A percentile compares a stretch with the other conserved stretches of the same genome.
These are phyloP conservation scores for Agrotis puta DNA, from an alignment of 2,888 invertebrate genomes.

Conservation along the genomic window DNA sequence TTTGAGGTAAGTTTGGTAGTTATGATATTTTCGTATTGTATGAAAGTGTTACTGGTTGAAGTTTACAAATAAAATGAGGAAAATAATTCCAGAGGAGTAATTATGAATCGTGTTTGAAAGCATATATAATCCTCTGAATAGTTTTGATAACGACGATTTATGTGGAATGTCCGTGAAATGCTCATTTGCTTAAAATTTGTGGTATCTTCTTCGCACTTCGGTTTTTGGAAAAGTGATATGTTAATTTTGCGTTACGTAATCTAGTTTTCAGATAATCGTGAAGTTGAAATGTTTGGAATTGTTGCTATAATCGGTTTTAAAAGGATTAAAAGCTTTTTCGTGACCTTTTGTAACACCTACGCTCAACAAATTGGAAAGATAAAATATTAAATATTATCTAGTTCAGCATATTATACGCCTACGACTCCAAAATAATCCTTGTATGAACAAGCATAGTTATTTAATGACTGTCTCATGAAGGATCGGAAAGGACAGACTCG, in stretches of 20 bases:
- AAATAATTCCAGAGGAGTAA: neutral
- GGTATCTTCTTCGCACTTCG: neutral
- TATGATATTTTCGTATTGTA: neutral
- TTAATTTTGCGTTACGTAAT: neutral
- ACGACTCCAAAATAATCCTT: no score
- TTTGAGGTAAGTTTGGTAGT: constrained; percentile 17
- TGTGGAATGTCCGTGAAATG: neutral
- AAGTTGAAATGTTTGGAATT: neutral
- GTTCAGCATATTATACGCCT: no score
- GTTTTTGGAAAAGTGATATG: neutral
- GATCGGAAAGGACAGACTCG: no score
- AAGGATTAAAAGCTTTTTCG: neutral
- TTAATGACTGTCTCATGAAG: no score
- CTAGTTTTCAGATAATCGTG: no score
- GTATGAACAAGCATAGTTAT: no score
- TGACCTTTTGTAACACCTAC: neutral
- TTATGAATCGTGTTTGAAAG: neutral
- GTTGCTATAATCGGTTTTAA: neutral
- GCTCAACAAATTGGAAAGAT: neutral
- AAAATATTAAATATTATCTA: neutral
- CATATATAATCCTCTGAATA: neutral
- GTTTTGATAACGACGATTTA: neutral
- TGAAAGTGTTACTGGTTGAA: no score
- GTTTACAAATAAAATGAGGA: neutral
- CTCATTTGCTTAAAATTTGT: neutral